Conservation (phyloP, 2,797 vertebrate genomes). For the Phrynocephalus forsythii region DNA sequence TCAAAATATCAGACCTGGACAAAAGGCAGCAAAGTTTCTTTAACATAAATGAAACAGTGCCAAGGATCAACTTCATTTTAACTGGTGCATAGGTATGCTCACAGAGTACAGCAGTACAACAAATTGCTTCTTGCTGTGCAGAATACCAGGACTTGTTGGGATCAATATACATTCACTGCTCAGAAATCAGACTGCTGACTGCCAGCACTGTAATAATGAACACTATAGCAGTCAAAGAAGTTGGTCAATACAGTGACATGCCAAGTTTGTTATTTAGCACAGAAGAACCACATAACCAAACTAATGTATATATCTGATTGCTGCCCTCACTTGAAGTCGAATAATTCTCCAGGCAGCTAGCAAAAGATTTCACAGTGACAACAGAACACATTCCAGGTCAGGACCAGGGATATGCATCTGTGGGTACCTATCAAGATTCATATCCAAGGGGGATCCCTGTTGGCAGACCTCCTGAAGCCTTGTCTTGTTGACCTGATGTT, state of each 20-base stretch:
- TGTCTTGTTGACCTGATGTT: not conserved
- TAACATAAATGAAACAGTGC: not conserved
- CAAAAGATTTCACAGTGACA: not conserved
- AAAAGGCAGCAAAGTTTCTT: slow-evolving; percentile 8
- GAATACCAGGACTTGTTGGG: slow-evolving; percentile 41
- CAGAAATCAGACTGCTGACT: slow-evolving; percentile 11
- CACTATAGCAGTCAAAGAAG: not conserved
- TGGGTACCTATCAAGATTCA: not conserved
- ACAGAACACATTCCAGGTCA: not conserved
- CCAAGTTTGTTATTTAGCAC: not conserved
- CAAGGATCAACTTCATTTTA: not conserved
- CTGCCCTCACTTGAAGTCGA: not conserved
- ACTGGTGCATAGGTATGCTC: fast-evolving
- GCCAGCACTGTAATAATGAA: slow-evolving; percentile 37
- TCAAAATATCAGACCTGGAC: slow-evolving; percentile 5
- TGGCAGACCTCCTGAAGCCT: not conserved
- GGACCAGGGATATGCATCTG: not conserved
- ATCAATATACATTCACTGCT: slow-evolving; percentile 41
- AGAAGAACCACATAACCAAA: not conserved
- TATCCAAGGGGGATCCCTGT: not conserved
- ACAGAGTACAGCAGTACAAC: slow-evolving; percentile 5
- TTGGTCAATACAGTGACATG: not conserved
- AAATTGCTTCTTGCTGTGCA: slow-evolving; percentile 34
- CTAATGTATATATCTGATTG: not conserved
- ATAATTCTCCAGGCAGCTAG: not conserved